Evolutionary conservation across 1,140 invertebrate species (phyloP).

Genomic region (Euwallacea similis): DNA sequence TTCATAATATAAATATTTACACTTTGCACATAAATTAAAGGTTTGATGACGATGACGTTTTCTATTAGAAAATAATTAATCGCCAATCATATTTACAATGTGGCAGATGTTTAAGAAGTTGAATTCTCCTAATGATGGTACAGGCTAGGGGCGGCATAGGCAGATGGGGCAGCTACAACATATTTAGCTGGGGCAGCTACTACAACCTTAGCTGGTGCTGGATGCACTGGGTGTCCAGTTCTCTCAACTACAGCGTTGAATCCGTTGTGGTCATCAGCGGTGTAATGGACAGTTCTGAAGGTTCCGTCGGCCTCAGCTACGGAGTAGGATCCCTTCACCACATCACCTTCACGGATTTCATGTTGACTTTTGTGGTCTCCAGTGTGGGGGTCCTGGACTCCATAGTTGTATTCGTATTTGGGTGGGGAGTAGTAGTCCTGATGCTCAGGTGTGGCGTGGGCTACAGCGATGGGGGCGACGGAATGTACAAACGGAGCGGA

Average conservation of each 20-base stretch:
- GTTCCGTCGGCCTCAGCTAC: slow-evolving; percentile 56
- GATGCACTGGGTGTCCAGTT: slow-evolving; percentile 35
- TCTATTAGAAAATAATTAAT: too few species aligned
- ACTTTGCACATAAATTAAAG: too few species aligned
- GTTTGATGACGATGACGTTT: too few species aligned
- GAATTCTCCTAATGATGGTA: slow-evolving; percentile 9
- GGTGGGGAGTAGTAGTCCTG: slow-evolving; percentile 56
- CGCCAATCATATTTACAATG: too few species aligned
- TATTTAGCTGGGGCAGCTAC: slow-evolving; percentile 15
- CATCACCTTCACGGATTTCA: slow-evolving; percentile 55
- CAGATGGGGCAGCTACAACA: slow-evolving; percentile 8
- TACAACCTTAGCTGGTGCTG: slow-evolving; percentile 23
- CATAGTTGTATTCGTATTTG: slow-evolving; percentile 58
- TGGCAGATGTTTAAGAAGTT: too few species aligned
- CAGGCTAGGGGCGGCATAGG: slow-evolving; percentile 2
- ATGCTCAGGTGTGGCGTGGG: not conserved
- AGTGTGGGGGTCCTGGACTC: slow-evolving; percentile 55
- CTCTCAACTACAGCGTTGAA: slow-evolving; percentile 54
- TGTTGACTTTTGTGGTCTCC: slow-evolving; percentile 58
- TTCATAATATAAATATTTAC: too few species aligned
- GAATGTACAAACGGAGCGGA: slow-evolving; percentile 3
- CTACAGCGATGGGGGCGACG: slow-evolving; percentile 37
- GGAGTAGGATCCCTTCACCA: slow-evolving; percentile 55
- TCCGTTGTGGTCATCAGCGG: slow-evolving; percentile 56
- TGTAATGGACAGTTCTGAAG: slow-evolving; percentile 56